Evolutionary conservation across 2,797 vertebrate species (phyloP).

Genomic region (Paedocypris micromegethes): DNA sequence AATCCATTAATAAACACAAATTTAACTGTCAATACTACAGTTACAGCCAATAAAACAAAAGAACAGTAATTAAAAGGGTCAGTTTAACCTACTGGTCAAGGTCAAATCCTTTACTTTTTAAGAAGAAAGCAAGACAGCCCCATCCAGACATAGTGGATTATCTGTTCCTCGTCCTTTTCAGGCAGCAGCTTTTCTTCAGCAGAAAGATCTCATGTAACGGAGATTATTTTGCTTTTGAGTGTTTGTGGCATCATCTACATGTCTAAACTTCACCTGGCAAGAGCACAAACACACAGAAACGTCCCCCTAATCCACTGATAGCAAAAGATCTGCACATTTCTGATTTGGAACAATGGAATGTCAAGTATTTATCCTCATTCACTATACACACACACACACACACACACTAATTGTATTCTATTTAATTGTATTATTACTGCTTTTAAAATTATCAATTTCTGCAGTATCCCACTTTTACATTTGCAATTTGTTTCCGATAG

Average conservation of each 20-base stretch:
- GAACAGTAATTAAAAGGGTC: neutral
- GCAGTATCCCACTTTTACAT: no score
- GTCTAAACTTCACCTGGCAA: conserved; percentile 41
- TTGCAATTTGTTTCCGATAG: no score
- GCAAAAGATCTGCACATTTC: conserved; percentile 58
- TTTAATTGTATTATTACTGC: no score
- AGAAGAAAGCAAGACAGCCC: conserved; percentile 21
- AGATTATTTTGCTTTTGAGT: conserved; percentile 21
- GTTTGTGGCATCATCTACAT: conserved; percentile 25
- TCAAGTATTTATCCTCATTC: conserved; percentile 70
- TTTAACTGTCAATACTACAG: no score
- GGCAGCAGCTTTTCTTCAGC: conserved; percentile 33
- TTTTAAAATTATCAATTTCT: no score
- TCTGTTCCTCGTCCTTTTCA: conserved; percentile 39
- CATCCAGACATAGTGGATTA: conserved; percentile 34
- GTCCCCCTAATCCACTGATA: conserved; percentile 59
- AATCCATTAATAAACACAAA: no score
- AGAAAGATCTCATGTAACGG: conserved; percentile 37
- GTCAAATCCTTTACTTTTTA: conserved; percentile 14
- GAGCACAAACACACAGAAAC: conserved; percentile 27
- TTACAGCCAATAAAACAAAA: no score
- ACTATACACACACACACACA: conserved; percentile 24
- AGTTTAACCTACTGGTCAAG: conserved; percentile 15
- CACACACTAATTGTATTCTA: conserved; percentile 51
- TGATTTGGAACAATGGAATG: conserved; percentile 58